Conservation (phyloP, 2,888 invertebrate genomes). For the Hybos culiciformis region DNA sequence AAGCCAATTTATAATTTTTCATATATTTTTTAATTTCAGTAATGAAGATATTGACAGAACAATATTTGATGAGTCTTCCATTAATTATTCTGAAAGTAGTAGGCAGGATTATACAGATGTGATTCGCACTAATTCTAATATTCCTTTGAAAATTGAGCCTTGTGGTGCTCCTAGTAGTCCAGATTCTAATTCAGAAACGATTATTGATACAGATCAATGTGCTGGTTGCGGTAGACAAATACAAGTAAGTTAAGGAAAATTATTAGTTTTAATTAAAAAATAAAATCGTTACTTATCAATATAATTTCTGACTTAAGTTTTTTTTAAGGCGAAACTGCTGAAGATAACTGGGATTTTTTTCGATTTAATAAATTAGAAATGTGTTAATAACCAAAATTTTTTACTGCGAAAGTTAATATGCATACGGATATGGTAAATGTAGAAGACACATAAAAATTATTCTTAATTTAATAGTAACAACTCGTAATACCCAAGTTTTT, state of each 20-base stretch:
- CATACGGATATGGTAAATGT: not conserved
- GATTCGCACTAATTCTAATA: constrained; percentile 30
- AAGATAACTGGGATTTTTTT: no score
- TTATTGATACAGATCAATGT: constrained; percentile 41
- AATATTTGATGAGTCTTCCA: constrained; percentile 31
- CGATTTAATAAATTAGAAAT: no score
- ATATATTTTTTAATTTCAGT: not conserved
- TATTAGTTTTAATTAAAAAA: constrained; percentile 2
- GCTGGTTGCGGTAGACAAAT: constrained; percentile 82
- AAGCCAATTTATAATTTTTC: not conserved
- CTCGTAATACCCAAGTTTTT: no score
- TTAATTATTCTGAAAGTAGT: constrained; percentile 30
- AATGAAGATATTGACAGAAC: constrained; percentile 23
- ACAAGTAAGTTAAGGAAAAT: constrained; percentile 31
- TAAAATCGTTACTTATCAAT: not conserved
- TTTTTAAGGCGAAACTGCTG: no score
- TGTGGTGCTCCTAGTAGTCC: constrained; percentile 35
- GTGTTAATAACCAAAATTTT: not conserved
- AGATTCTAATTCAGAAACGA: constrained; percentile 32
- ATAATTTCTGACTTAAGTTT: no score
- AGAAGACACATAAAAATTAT: no score
- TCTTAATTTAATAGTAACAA: no score
- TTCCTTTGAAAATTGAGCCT: constrained; percentile 35
- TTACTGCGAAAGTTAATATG: not conserved
- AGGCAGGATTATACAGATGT: constrained; percentile 31